Evolutionary conservation across 1,140 invertebrate genomes (phyloP).

Genomic region (Daktulosphaira vitifoliae): DNA sequence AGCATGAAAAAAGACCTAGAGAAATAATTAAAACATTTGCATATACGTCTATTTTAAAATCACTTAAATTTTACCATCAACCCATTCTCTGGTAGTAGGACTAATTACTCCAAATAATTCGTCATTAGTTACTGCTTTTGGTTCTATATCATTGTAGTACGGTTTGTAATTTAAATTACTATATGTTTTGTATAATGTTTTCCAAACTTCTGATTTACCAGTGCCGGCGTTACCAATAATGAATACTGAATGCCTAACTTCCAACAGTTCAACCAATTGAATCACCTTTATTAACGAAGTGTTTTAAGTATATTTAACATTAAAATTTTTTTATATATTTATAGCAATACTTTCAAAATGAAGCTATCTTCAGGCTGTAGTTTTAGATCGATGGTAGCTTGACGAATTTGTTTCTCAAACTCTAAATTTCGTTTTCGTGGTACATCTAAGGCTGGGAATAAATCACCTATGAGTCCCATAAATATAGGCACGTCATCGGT

Average conservation of each 20-base stretch:
- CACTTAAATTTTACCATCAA: constrained; percentile 71
- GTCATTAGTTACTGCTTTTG: constrained; percentile 92
- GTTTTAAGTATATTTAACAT: not conserved
- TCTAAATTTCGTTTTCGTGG: constrained; percentile 71
- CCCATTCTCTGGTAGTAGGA: constrained; percentile 91
- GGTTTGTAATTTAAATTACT: constrained; percentile 69
- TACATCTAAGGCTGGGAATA: constrained; percentile 82
- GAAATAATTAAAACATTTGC: not conserved
- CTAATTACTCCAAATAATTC: constrained; percentile 94
- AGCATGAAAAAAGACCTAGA: constrained; percentile 71
- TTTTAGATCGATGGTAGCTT: constrained; percentile 70
- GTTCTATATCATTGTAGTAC: constrained; percentile 80
- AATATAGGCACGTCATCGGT: constrained; percentile 82
- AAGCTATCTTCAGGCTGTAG: constrained; percentile 87
- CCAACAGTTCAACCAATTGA: constrained; percentile 83
- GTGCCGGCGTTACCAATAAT: constrained; percentile 86
- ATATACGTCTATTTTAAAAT: too few relatives aligned
- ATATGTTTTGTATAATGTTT: constrained; percentile 77
- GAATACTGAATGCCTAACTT: constrained; percentile 90
- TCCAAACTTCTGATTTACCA: constrained; percentile 89
- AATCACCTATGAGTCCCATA: constrained; percentile 81
- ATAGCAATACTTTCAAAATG: constrained; percentile 54
- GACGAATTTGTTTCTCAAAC: constrained; percentile 70
- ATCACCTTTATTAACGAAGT: constrained; percentile 55
- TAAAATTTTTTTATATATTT: too few relatives aligned